Conservation (phyloP, 2,888 invertebrate species). For the Stictocephala bisonia region DNA sequence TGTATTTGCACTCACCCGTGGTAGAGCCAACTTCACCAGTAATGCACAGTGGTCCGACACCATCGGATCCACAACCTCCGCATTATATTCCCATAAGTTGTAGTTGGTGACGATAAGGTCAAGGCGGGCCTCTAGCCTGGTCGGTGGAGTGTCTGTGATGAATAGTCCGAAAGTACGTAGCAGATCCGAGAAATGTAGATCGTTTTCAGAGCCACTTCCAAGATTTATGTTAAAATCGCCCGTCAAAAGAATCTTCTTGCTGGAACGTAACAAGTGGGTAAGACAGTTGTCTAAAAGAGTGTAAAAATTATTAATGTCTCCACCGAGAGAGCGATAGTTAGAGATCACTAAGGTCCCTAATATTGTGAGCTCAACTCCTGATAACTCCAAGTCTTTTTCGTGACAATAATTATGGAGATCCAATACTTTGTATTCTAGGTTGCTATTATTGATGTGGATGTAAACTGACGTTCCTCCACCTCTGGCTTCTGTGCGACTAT, state of each 20-base stretch:
- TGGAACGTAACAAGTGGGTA: not conserved
- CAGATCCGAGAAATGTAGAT: not conserved
- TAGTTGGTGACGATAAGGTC: not conserved
- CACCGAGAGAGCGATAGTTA: not conserved
- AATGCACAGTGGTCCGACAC: not conserved
- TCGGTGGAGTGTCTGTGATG: not conserved
- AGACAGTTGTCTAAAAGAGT: not conserved
- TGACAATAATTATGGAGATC: not conserved
- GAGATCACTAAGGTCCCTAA: not conserved
- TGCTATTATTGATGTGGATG: too few species aligned
- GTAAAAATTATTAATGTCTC: not conserved
- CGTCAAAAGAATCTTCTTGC: not conserved
- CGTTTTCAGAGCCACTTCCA: too few species aligned
- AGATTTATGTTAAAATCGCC: slow-evolving; percentile 18
- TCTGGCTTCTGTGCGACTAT: not conserved
- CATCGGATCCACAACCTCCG: not conserved
- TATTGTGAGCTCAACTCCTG: not conserved
- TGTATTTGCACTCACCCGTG: not conserved
- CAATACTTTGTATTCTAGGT: too few species aligned
- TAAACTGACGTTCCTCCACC: not conserved
- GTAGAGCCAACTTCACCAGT: not conserved
- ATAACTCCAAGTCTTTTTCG: not conserved
- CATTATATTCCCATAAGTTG: not conserved
- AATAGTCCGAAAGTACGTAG: not conserved
- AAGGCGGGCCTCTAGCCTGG: not conserved